These are phyloP conservation scores for Phalacrocorax pelagicus DNA, from an alignment of 2,113 vertebrate genomes.

Conservation along the genomic window DNA sequence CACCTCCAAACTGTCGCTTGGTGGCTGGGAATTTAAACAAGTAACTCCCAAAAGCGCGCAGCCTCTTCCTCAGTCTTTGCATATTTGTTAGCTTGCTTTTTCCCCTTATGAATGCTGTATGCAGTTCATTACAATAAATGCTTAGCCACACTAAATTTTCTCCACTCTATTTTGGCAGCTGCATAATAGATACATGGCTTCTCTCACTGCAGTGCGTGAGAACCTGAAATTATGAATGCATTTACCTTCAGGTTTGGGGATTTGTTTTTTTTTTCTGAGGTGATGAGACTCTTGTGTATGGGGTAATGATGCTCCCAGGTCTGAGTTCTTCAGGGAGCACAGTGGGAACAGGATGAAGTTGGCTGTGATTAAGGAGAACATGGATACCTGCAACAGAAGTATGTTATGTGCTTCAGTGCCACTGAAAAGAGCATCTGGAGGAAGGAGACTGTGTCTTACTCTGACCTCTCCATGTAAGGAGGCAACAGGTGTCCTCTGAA, in stretches of 20 bases:
- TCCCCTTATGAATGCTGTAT: not conserved
- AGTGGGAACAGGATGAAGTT: not conserved
- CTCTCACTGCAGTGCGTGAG: not conserved
- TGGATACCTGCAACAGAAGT: not conserved
- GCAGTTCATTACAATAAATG: not conserved
- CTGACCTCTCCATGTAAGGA: not conserved
- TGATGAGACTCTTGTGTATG: rapidly evolving
- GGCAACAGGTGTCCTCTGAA: not conserved
- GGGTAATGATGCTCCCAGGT: not conserved
- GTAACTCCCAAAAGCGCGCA: not conserved
- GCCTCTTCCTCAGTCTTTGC: not conserved
- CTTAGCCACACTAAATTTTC: not conserved
- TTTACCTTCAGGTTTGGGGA: not conserved
- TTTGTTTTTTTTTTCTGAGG: not conserved
- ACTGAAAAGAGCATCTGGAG: not conserved
- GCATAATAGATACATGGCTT: not conserved
- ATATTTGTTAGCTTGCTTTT: not conserved
- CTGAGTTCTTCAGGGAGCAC: not conserved
- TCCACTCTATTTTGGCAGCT: not conserved
- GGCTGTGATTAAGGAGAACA: not conserved
- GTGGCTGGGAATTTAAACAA: not conserved
- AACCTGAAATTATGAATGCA: not conserved
- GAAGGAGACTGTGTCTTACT: not conserved
- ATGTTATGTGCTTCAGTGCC: rapidly evolving
- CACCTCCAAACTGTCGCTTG: not conserved